phyloP scores from a whole-genome alignment of 2,888 invertebrate genomes.

The Microctonus aethiopoides region DNA sequence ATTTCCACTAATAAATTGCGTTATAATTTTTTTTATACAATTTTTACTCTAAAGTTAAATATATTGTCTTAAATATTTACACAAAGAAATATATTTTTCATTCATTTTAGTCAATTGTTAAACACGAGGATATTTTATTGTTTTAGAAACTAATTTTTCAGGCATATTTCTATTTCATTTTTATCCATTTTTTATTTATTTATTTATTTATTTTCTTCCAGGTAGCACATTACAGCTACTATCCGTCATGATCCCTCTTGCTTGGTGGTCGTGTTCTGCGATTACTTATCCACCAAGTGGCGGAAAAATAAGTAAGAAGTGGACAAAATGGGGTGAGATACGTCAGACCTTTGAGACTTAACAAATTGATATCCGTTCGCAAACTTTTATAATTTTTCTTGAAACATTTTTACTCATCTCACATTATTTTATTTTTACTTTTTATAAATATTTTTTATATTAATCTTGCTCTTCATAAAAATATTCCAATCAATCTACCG shows the following conservation, averaged over 20 bases:
- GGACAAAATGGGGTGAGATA: constrained; percentile 14
- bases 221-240: constrained; percentile 37
- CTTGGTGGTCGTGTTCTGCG: constrained; percentile 38
- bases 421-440: constrained; percentile 1
- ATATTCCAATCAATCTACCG: too few relatives aligned
- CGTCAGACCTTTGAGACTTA: constrained; percentile 29
- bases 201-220: too few relatives aligned
- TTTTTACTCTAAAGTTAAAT: too few relatives aligned
- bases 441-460: background rate
- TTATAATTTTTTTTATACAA: too few relatives aligned
- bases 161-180: constrained; percentile 11
- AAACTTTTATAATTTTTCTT: constrained; percentile 39
- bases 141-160: too few relatives aligned
- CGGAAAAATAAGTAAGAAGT: constrained; percentile 39
- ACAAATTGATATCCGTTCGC: constrained; percentile 41
- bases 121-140: too few relatives aligned
- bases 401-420: background rate
- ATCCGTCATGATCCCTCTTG: constrained; percentile 58
- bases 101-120: too few relatives aligned
- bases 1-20: too few relatives aligned
- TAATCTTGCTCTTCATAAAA: too few relatives aligned
- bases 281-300: constrained; percentile 44
- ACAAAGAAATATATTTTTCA: too few relatives aligned
- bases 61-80: too few relatives aligned
- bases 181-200: constrained; percentile 30